Evolutionary conservation across 1,140 invertebrate species (phyloP).

Genomic region (honey bee (Apis mellifera)): Amel_HAv3.1 CM009931.2:3834001-3834500

Average conservation of each 20-base stretch:
- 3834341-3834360: slow-evolving; percentile 49
- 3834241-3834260: slow-evolving; percentile 42
- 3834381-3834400: slow-evolving; percentile 19
- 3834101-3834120: slow-evolving; percentile 42
- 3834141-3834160: slow-evolving; percentile 65
- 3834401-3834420: neutral
- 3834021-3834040: too few relatives aligned
- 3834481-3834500: too few relatives aligned
- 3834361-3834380: slow-evolving; percentile 50
- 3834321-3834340: slow-evolving; percentile 1
- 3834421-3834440: neutral
- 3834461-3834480: neutral
- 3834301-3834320: slow-evolving; percentile 58
- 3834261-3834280: slow-evolving; percentile 52
- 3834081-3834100: slow-evolving; percentile 39
- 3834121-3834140: slow-evolving; percentile 63
- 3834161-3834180: slow-evolving; percentile 65
- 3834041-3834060: slow-evolving; percentile 30
- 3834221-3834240: slow-evolving; percentile 41
- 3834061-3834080: too few relatives aligned
- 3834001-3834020: too few relatives aligned
- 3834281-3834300: slow-evolving; percentile 64
- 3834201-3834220: slow-evolving; percentile 60
- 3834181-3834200: slow-evolving; percentile 67
- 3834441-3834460: neutral